These are phyloP conservation scores for Callosobruchus maculatus DNA, from an alignment of 2,888 invertebrate species.

Conservation along the genomic window DNA sequence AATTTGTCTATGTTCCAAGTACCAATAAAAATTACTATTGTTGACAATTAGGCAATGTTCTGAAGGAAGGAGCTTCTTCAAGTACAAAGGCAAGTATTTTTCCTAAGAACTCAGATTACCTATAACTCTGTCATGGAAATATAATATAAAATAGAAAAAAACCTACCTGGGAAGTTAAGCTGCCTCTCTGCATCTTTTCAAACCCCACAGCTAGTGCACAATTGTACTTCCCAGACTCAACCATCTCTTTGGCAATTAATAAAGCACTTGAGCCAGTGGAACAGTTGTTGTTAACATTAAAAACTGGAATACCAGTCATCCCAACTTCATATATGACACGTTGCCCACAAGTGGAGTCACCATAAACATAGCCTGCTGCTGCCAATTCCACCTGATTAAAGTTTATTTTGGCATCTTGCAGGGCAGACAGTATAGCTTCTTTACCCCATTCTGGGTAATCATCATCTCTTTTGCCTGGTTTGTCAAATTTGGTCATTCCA, in stretches of 20 bases:
- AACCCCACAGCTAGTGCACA: conserved; percentile 93
- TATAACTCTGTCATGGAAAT: no score
- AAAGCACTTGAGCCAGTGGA: conserved; percentile 94
- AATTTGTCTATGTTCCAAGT: no score
- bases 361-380: conserved; percentile 89
- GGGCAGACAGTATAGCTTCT: conserved; percentile 86
- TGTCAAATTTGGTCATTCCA: conserved; percentile 98
- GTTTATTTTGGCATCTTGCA: conserved; percentile 75
- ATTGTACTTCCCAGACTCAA: conserved; percentile 84
- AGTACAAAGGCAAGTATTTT: no score
- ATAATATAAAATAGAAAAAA: no score
- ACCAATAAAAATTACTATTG: no score
- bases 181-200: conserved; percentile 96
- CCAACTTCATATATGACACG: conserved; percentile 91
- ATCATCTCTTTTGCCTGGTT: conserved; percentile 76
- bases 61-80: no score
- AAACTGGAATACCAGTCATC: conserved; percentile 87
- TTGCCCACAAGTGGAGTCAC: conserved; percentile 95
- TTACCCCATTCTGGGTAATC: conserved; percentile 96
- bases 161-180: conserved; percentile 59
- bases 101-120: no score
- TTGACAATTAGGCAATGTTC: no score
- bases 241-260: conserved; percentile 83
- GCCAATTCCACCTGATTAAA: conserved; percentile 84
- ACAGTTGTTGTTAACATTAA: conserved; percentile 98